Percentiles rank a stretch among this genome's conserved stretches.
phyloP scores from a whole-genome alignment of 2,888 invertebrate genomes.

The Chrysolina oricalcia region DNA sequence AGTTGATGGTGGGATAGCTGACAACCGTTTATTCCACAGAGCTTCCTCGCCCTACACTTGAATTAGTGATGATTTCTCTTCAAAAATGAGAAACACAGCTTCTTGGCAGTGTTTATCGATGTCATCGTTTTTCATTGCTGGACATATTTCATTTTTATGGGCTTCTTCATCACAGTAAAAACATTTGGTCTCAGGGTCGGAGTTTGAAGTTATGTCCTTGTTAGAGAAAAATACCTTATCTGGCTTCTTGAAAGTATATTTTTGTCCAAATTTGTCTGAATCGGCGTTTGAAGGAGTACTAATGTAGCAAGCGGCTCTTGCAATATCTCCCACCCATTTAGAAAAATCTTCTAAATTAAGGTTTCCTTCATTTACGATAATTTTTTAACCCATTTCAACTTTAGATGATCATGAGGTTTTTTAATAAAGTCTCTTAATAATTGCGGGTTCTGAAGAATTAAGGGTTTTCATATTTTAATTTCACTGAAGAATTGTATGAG shows the following conservation, averaged over 20 bases:
- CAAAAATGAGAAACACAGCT: slow-evolving; percentile 3
- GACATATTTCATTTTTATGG: no score
- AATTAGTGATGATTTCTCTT: slow-evolving; percentile 11
- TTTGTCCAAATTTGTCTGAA: no score
- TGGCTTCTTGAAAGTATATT: no score
- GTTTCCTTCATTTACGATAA: background rate
- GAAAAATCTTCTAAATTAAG: slow-evolving; percentile 3
- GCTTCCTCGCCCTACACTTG: background rate
- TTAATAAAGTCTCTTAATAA: background rate
- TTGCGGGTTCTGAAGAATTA: background rate
- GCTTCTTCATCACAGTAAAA: no score
- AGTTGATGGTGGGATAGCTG: background rate
- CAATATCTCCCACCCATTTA: no score
- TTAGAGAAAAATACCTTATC: no score
- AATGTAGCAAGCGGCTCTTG: no score
- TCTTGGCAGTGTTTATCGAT: slow-evolving; percentile 1
- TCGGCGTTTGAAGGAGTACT: no score
- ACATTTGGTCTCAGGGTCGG: no score
- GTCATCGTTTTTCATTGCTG: background rate
- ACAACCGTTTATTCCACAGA: background rate
- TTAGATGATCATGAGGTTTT: background rate
- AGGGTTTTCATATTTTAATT: background rate
- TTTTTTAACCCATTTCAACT: slow-evolving; percentile 6
- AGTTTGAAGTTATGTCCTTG: no score
- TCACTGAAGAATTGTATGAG: slow-evolving; percentile 1